Conservation (phyloP, 2,888 invertebrate species). For the Diarsia dahlii region DNA sequence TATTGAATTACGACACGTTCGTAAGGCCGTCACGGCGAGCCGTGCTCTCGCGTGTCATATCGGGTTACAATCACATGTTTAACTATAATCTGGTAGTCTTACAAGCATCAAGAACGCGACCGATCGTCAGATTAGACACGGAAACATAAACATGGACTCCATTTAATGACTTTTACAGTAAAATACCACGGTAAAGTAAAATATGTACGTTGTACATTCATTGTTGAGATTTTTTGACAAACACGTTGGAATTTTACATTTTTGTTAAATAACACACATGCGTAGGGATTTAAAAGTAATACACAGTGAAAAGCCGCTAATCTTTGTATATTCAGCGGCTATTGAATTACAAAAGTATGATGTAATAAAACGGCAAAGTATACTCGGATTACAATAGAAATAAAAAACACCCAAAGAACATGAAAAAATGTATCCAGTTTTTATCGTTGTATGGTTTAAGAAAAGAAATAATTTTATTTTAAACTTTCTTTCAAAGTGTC, state of each 20-base stretch:
- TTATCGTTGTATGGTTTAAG: slow-evolving; percentile 44
- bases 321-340: slow-evolving; percentile 72
- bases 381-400: slow-evolving; percentile 72
- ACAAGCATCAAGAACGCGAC: slow-evolving; percentile 67
- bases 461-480: slow-evolving; percentile 17
- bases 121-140: slow-evolving; percentile 65
- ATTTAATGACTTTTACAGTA: slow-evolving; percentile 48
- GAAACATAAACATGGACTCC: slow-evolving; percentile 59
- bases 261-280: slow-evolving; percentile 23
- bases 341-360: slow-evolving; percentile 75
- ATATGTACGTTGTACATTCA: slow-evolving; percentile 19
- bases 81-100: slow-evolving; percentile 69
- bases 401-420: slow-evolving; percentile 64
- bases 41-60: slow-evolving; percentile 70
- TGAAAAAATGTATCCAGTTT: slow-evolving; percentile 55
- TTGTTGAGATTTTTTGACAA: slow-evolving; percentile 22
- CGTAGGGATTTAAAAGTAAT: slow-evolving; percentile 40
- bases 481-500: slow-evolving; percentile 15
- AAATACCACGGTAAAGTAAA: slow-evolving; percentile 35
- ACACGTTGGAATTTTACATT: slow-evolving; percentile 4
- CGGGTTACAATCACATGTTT: slow-evolving; percentile 72
- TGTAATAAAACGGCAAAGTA: slow-evolving; percentile 71
- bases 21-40: slow-evolving; percentile 69
- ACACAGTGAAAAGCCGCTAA: slow-evolving; percentile 70
- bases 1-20: slow-evolving; percentile 79